phyloP scores from a whole-genome alignment of 92 coral and sea anemone species.

The Diadumene lineata region DNA sequence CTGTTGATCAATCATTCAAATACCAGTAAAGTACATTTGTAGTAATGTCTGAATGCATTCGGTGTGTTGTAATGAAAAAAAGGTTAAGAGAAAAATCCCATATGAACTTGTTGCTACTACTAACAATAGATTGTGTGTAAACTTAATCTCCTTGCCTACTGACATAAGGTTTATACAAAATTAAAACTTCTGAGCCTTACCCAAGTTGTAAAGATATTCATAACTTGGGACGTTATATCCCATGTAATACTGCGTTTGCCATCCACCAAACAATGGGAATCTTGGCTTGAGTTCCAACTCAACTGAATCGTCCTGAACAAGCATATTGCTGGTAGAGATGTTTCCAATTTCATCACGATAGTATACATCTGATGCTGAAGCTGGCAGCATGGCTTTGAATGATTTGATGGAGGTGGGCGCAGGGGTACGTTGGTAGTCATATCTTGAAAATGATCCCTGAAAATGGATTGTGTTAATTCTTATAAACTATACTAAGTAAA shows the following conservation, averaged over 20 bases:
- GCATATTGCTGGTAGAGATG: constrained; percentile 92
- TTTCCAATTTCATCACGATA: constrained; percentile 98
- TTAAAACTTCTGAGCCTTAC: too few species aligned
- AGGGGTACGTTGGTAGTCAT: constrained; percentile 96
- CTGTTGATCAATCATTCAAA: too few species aligned
- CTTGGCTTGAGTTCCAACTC: constrained; percentile 93
- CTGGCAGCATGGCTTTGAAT: constrained; percentile 90
- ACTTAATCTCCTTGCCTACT: too few species aligned
- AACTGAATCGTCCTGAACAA: constrained; percentile 87
- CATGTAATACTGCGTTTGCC: constrained; percentile 95
- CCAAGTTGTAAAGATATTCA: constrained; percentile 79
- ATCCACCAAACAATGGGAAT: constrained; percentile 98
- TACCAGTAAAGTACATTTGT: too few species aligned
- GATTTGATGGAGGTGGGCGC: constrained; percentile 96
- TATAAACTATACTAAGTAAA: not conserved
- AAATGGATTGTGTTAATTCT: not conserved
- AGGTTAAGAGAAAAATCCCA: too few species aligned
- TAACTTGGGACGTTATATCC: constrained; percentile 97
- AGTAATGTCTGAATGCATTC: too few species aligned
- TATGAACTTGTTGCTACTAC: too few species aligned
- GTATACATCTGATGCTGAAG: constrained; percentile 94
- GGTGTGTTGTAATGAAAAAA: too few species aligned
- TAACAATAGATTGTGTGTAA: too few species aligned
- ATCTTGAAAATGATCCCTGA: constrained; percentile 94
- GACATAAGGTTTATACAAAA: too few species aligned